Conservation (phyloP, 2,888 invertebrate species). For the Euplagia quadripunctaria region DNA sequence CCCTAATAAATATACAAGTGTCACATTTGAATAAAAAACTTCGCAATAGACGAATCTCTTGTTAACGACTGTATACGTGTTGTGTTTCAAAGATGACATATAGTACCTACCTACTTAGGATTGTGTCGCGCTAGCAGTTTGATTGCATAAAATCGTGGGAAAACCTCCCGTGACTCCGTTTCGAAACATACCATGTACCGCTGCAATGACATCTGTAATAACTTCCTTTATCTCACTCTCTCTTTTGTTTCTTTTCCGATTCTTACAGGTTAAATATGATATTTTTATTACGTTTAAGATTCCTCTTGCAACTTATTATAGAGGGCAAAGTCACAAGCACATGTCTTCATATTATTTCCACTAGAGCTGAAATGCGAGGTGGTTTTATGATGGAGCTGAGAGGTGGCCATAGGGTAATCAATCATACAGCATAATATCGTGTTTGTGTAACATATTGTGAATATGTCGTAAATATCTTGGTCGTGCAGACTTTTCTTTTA, state of each 20-base stretch:
- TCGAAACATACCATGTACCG: slow-evolving; percentile 59
- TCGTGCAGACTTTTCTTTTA: neutral
- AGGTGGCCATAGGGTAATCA: neutral
- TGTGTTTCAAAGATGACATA: slow-evolving; percentile 43
- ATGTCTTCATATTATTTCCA: neutral
- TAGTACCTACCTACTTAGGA: slow-evolving; percentile 20
- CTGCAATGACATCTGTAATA: slow-evolving; percentile 59
- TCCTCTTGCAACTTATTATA: neutral
- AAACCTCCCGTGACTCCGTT: slow-evolving; percentile 44
- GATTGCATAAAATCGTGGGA: slow-evolving; percentile 64
- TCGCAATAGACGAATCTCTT: slow-evolving; percentile 4
- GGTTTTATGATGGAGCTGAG: no score
- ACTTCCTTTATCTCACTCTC: slow-evolving; percentile 60
- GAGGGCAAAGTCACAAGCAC: neutral
- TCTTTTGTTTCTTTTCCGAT: neutral
- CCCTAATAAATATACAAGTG: slow-evolving; percentile 11
- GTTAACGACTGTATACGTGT: slow-evolving; percentile 17
- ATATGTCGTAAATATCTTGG: neutral
- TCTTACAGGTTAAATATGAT: neutral
- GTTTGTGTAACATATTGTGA: neutral
- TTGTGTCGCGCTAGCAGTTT: slow-evolving; percentile 34
- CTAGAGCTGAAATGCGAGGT: no score
- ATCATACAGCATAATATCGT: neutral
- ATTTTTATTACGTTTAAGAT: neutral
- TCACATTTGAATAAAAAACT: slow-evolving; percentile 3